Percentiles rank a stretch among this genome's conserved stretches.
Evolutionary conservation across 1,140 invertebrate species (phyloP).

Genomic region (Gonioctena quinquepunctata): DNA sequence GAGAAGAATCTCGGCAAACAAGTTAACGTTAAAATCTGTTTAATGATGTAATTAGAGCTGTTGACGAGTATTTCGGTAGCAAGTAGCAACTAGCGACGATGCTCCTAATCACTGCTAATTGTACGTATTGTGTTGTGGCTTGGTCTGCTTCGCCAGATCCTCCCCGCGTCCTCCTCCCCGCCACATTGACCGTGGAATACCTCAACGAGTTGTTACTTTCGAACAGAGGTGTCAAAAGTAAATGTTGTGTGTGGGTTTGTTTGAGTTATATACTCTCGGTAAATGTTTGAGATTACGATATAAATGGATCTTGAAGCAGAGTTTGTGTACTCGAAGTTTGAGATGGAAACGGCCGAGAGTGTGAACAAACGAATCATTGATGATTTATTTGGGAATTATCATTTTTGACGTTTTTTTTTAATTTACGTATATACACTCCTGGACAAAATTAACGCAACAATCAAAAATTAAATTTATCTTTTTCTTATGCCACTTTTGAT

Average conservation of each 20-base stretch:
- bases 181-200: slow-evolving; percentile 40
- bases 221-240: slow-evolving; percentile 50
- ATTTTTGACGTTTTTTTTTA: too few relatives aligned
- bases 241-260: slow-evolving; percentile 42
- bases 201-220: slow-evolving; percentile 50
- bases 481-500: too few relatives aligned
- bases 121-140: slow-evolving; percentile 34
- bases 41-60: slow-evolving; percentile 47
- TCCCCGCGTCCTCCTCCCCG: not conserved
- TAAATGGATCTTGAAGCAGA: not conserved
- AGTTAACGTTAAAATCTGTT: slow-evolving; percentile 40
- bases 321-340: not conserved
- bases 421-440: too few relatives aligned
- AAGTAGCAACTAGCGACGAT: slow-evolving; percentile 44
- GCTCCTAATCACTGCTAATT: slow-evolving; percentile 53
- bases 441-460: too few relatives aligned
- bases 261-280: slow-evolving; percentile 32
- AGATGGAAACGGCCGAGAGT: too few relatives aligned
- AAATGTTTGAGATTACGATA: slow-evolving; percentile 26
- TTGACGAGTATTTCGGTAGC: slow-evolving; percentile 48
- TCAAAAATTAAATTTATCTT: too few relatives aligned
- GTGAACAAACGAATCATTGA: too few relatives aligned
- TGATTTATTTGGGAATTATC: too few relatives aligned
- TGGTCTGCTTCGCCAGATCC: slow-evolving; percentile 18
- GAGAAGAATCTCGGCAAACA: slow-evolving; percentile 35